Percentiles rank a stretch among this genome's conserved stretches.
Conservation (phyloP, 2,797 vertebrate genomes). For the Lepus oiostolus region DNA sequence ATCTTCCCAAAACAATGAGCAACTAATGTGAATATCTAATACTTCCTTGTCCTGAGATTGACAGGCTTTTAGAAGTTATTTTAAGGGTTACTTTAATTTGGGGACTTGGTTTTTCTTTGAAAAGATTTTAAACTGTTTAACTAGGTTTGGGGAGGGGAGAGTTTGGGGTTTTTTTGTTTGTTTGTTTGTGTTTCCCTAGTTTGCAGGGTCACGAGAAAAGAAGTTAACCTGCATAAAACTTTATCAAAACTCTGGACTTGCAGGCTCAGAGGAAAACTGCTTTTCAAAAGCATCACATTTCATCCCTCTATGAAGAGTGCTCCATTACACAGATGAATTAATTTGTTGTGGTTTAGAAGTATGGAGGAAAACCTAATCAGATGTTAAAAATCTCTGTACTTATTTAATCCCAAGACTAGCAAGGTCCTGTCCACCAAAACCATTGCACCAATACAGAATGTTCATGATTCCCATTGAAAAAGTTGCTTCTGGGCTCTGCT, state of each 20-base stretch:
- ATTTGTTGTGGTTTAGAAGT: conserved; percentile 38
- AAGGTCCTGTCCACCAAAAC: background rate
- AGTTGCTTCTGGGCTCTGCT: background rate
- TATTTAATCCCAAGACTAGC: background rate
- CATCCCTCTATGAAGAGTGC: background rate
- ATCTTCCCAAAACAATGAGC: background rate
- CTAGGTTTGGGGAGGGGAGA: too few species aligned
- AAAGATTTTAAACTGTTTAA: background rate
- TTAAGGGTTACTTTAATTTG: conserved; percentile 51
- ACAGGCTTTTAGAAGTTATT: background rate
- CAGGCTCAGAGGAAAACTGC: conserved; percentile 29
- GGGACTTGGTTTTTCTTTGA: background rate
- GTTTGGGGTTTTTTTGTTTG: background rate
- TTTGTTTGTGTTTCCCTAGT: background rate
- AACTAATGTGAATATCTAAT: background rate
- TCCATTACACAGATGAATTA: conserved; percentile 3
- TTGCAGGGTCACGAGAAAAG: conserved; percentile 42
- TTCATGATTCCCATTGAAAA: background rate
- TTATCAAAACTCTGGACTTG: conserved; percentile 36
- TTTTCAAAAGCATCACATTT: conserved; percentile 45
- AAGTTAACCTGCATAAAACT: background rate
- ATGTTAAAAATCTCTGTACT: conserved; percentile 20
- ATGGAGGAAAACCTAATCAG: background rate
- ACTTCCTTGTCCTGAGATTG: background rate
- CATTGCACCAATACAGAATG: background rate